A percentile compares a stretch with the other conserved stretches of the same genome.
Conservation (phyloP, 2,888 invertebrate species). For the Melanchra persicariae region DNA sequence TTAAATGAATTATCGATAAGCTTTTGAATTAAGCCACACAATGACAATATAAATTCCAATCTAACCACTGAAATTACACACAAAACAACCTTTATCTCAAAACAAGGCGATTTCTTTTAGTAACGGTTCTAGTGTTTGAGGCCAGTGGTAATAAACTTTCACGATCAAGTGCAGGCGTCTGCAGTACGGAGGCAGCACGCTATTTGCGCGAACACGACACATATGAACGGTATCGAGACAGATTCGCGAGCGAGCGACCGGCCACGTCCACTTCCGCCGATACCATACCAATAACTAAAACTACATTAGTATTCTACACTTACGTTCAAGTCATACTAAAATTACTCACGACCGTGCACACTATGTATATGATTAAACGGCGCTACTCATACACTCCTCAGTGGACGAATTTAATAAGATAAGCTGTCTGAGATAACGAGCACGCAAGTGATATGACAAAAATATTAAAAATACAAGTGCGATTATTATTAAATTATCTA, state of each 20-base stretch:
- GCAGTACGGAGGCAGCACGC: constrained; percentile 79
- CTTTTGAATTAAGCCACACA: constrained; percentile 55
- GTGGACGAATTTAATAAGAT: constrained; percentile 53
- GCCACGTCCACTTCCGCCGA: constrained; percentile 84
- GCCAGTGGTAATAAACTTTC: constrained; percentile 88
- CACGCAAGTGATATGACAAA: constrained; percentile 59
- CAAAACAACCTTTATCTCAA: constrained; percentile 75
- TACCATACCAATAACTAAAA: constrained; percentile 82
- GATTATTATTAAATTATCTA: constrained; percentile 47
- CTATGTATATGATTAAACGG: constrained; percentile 48
- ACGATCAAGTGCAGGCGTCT: constrained; percentile 87
- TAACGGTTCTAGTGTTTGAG: constrained; percentile 87
- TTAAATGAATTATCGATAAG: constrained; percentile 41
- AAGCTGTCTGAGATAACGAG: constrained; percentile 59
- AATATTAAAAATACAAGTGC: constrained; percentile 45
- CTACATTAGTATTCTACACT: constrained; percentile 67
- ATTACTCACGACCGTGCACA: constrained; percentile 51
- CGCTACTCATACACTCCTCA: constrained; percentile 45
- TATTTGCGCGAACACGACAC: constrained; percentile 78
- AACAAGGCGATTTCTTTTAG: constrained; percentile 83
- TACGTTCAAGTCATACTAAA: constrained; percentile 55
- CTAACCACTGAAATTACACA: constrained; percentile 72
- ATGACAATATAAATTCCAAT: constrained; percentile 63
- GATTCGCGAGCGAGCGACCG: constrained; percentile 70
- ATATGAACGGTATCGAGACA: constrained; percentile 73